These are phyloP conservation scores for Pteropus alecto DNA, from an alignment of 2,113 vertebrate species.

Conservation along the genomic window DNA sequence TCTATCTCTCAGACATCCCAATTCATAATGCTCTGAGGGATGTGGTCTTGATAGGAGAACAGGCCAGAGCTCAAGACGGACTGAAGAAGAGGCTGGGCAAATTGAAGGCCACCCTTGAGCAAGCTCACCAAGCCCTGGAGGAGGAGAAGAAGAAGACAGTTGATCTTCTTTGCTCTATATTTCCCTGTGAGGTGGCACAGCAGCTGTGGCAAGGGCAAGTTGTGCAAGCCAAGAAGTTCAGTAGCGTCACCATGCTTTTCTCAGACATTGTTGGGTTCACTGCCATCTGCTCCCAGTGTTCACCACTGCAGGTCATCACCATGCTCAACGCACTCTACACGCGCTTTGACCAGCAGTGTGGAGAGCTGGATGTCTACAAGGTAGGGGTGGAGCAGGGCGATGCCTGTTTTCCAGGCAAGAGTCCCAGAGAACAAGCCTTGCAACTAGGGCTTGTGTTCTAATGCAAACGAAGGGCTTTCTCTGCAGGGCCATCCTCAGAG, in stretches of 20 bases:
- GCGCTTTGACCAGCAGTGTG: conserved; percentile 95
- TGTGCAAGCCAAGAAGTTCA: conserved; percentile 97
- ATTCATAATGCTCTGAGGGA: conserved; percentile 96
- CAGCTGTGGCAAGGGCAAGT: conserved; percentile 97
- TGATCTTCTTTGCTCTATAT: conserved; percentile 96
- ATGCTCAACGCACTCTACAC: conserved; percentile 98
- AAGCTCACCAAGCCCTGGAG: conserved; percentile 95
- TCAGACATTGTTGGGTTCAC: conserved; percentile 99
- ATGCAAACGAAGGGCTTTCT: neutral
- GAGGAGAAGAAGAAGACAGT: conserved; percentile 98
- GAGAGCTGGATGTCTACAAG: conserved; percentile 98
- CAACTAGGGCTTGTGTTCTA: neutral
- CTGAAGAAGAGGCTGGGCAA: conserved; percentile 97
- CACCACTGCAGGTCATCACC: conserved; percentile 98
- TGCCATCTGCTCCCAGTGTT: conserved; percentile 94
- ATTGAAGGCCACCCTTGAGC: conserved; percentile 94
- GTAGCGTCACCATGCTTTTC: conserved; percentile 96
- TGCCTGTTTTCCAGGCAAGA: neutral
- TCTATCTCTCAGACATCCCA: conserved; percentile 98
- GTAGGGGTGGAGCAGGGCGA: conserved; percentile 81
- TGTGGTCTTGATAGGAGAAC: conserved; percentile 97
- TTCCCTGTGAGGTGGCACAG: conserved; percentile 95
- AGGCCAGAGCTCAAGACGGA: conserved; percentile 96
- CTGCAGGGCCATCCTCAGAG: neutral
- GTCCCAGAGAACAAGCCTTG: neutral